Evolutionary conservation across 2,888 invertebrate species (phyloP), one percentile per base, ranked within the genome.

Genomic region (Xanthia icteritia): DNA sequence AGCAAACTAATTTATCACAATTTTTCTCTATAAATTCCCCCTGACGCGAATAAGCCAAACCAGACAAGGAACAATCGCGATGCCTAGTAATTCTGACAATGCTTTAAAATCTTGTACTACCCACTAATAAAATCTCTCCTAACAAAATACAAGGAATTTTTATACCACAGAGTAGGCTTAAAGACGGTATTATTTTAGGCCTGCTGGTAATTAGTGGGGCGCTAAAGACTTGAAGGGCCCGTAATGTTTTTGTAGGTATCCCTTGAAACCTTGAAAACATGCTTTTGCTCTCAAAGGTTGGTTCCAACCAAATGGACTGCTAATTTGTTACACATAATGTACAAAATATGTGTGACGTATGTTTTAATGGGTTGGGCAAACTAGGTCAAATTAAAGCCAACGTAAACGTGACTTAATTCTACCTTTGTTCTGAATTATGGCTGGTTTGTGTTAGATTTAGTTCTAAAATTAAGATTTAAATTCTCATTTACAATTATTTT

Each of bases 131-230:
- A 86, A 89, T 88, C 73, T 76, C 70, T n/a, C 56, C 61, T 75
- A 73, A 75, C 78, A 87, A 88, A 89, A 87, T 76, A 82, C 81
- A 65, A 77, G 71, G 77, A 76, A 80, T 84, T 87, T 82, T 73
- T 84, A 82, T 69, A 51, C 71, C 39, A 74, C 72, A 69, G 54
- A 76, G 71, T 27, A 27, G 67, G 71, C 77, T 63, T 39, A 76
- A 76, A 77, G 75, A 83, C 79, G 79, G 66, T 92, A 89, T 92
- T 92, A 92, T 92, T 92, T 92, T 90, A 92, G 92, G 92, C 83
- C 88, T 81, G 75, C 87, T 72, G 80, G 81, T 84, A 81, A 87
- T 88, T 88, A 83, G 70, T 73, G 70, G 63, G 65, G 73, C 45
- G 66, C 72, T 39, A 45, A 86, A 79, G 83, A 81, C 83, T 85